phyloP scores from a whole-genome alignment of 1,140 invertebrate genomes.

The Zaprionus davidi region DNA sequence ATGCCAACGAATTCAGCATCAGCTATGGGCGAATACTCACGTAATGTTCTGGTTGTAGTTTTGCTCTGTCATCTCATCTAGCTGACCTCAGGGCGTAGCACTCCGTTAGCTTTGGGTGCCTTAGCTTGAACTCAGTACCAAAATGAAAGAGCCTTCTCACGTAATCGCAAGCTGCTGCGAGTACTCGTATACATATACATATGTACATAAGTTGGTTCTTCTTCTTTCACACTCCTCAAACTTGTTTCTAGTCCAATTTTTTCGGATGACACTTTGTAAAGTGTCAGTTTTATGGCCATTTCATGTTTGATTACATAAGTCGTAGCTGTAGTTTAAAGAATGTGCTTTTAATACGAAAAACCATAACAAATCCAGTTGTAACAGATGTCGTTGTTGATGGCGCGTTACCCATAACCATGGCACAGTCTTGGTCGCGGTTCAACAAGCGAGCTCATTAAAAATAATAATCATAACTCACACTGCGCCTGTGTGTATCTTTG shows the following conservation, averaged over 20 bases:
- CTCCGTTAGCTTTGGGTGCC: conserved; percentile 28
- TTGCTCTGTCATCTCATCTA: conserved; percentile 28
- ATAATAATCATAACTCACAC: conserved; percentile 55
- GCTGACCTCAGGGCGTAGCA: conserved; percentile 15
- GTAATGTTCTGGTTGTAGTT: conserved; percentile 39
- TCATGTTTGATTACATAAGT: conserved; percentile 64
- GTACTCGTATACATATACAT: background rate
- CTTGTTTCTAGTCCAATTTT: conserved; percentile 61
- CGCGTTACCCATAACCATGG: conserved; percentile 36
- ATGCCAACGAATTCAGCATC: background rate
- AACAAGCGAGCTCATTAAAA: conserved; percentile 70
- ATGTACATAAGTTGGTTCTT: conserved; percentile 2
- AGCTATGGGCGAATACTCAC: conserved; percentile 12
- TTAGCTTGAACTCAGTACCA: background rate
- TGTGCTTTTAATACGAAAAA: conserved; percentile 69
- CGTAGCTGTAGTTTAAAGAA: conserved; percentile 64
- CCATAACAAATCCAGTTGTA: conserved; percentile 56
- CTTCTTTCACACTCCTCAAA: conserved; percentile 34
- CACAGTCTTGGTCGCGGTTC: conserved; percentile 27
- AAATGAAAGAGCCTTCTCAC: conserved; percentile 4
- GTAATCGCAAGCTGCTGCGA: conserved; percentile 18
- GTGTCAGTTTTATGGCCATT: conserved; percentile 50
- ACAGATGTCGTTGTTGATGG: conserved; percentile 62
- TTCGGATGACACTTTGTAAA: conserved; percentile 55
- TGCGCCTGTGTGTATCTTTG: background rate